Base-by-base conservation (phyloP, 2,888 invertebrate species). In the Rotaria macrura region DNA sequence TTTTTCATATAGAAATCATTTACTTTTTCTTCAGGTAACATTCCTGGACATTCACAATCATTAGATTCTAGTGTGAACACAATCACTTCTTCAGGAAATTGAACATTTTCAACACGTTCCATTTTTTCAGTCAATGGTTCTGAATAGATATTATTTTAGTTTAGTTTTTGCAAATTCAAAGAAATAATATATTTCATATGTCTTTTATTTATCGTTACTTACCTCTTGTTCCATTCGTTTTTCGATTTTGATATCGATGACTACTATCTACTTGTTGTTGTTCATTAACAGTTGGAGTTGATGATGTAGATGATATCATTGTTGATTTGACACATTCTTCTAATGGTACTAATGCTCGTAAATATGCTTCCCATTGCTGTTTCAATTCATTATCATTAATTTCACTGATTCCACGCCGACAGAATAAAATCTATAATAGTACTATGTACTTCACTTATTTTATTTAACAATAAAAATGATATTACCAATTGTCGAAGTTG, bases 11-110 rank as follows among this genome's bases (percentile, higher is more conserved):
- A 14, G 25, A 23, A 10, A n/a, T 34, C 23, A n/a, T 85, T 85
- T 84, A 94, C 93, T 90, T 94, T 93, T 87, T 93, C 93, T 90
- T 94, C 94, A 10, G 93, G 92, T 20, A 94, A 89, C 88, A 94
- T 92, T 47, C 94, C 94, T 29, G 94, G 92, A 87, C 93, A 93
- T 88, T 93, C 93, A 57, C 92, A 92, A 47, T 92, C 92, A 29
- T 92, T 93, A n/a, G 89, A 89, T 25, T 89, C 90, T 25, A 74
- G 25, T 25, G 74, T 74, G 25, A 74, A 74, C 23, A 74, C 74
- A 43, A 74, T 74, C 20, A 74, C 74, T 25, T 74, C 40, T 40
- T 74, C 74, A 38, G 40, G 23, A 25, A 17, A 29, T 17, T 29
- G 65, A 65, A 34, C 17, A 17, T 6, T 65, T 34, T 65, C 65